Base-by-base conservation (phyloP, 2,113 vertebrate genomes). In the Xenopus laevis region DNA sequence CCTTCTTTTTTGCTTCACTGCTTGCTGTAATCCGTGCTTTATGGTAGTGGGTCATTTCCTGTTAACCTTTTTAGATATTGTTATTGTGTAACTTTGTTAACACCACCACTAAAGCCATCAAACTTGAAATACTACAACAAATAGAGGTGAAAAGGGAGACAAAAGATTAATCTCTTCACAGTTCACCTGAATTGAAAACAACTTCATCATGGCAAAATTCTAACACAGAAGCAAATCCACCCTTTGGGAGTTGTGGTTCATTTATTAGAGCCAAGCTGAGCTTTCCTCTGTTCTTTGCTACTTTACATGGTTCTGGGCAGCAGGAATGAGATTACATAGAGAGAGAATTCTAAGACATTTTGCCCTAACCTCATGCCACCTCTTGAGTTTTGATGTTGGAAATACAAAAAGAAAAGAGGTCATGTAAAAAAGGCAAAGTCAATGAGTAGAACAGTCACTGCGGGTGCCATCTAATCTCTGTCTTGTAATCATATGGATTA, bases 401-500 rank as follows among this genome's bases (percentile, higher is more conserved):
- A 78, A 59, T 1, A 2, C 67, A 70, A 66, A 30, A 0, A 0
- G 33, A 10, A 67, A 78, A 74, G 46, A 80, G 76, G 52, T 78
- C 10, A n/a, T 65, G 27, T 59, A 53, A 65, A 13, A 74, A 27
- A 73, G 62, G n/a, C 0, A 27, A 1, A 2, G 50, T 17, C 45
- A 74, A 67, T 40, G 5, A 18, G 53, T 52, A 70, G 79, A 70
- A 6, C 66, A 68, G 60, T 23, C 71, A 59, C 71, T 17, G 0
- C 8, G 44, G 57, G 65, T 16, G 53, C 45, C 57, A 58, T 57
- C 64, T 15, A 72, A 82, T 78, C 44, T 45, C 47, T 63, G 30
- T 68, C 74, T 65, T 73, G 67, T 79, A 79, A 73, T 61, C 78
- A 7, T 63, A 62, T 46, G 55, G 68, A 64, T 70, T 63, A 79